Conservation (phyloP, 1,140 invertebrate genomes). For the Microplitis demolitor region DNA sequence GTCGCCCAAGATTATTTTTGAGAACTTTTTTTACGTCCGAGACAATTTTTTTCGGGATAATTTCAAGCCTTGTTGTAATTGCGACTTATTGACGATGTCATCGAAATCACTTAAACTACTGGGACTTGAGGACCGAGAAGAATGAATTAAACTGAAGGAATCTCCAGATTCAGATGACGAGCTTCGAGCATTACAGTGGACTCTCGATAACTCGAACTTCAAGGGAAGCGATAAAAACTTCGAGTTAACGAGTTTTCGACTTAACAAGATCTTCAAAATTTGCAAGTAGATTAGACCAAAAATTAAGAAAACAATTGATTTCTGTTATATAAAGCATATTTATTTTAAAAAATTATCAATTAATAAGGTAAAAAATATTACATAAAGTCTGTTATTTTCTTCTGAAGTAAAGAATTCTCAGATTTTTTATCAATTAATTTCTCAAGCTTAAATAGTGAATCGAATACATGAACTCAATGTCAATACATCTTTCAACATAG, state of each 20-base stretch:
- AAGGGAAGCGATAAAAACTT: constrained; percentile 9
- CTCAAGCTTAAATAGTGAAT: not conserved
- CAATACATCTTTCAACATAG: constrained; percentile 6
- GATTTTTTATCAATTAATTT: constrained; percentile 6
- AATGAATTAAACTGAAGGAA: too few relatives aligned
- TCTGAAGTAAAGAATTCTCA: not conserved
- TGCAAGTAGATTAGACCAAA: not conserved
- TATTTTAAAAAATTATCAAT: not conserved
- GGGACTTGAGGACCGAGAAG: too few relatives aligned
- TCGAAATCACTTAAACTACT: too few relatives aligned
- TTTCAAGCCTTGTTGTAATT: too few relatives aligned
- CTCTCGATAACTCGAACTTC: constrained; percentile 1
- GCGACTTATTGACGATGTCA: too few relatives aligned
- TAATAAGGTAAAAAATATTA: not conserved
- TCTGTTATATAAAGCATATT: not conserved
- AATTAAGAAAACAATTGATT: not conserved
- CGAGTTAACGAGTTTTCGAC: not conserved
- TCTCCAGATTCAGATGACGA: too few relatives aligned
- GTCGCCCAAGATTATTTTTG: too few relatives aligned
- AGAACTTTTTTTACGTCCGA: too few relatives aligned
- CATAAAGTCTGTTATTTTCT: constrained; percentile 6
- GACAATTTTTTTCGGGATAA: too few relatives aligned
- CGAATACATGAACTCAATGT: constrained; percentile 13
- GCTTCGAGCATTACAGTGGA: not conserved
- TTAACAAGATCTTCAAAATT: not conserved